Evolutionary conservation across 2,888 invertebrate genomes (phyloP).

Genomic region (Cephus nigrinus): DNA sequence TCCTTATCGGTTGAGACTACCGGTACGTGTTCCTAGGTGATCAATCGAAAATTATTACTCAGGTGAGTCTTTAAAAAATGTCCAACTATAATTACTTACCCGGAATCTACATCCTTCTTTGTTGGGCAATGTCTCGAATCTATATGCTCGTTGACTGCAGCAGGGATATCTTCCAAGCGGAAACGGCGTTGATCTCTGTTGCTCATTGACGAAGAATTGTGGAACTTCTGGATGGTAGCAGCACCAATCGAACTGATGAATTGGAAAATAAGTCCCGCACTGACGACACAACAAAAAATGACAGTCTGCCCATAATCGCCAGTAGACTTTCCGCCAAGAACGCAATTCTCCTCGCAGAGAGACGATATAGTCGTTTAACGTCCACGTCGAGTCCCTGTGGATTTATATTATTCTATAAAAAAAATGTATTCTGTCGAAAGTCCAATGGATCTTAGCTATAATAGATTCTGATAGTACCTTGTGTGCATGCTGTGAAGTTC

Average conservation of each 20-base stretch:
- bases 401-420: slow-evolving; percentile 23
- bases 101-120: slow-evolving; percentile 69
- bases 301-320: slow-evolving; percentile 93
- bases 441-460: neutral
- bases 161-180: slow-evolving; percentile 85
- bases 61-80: neutral
- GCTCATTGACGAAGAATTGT: slow-evolving; percentile 80
- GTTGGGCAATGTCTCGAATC: slow-evolving; percentile 79
- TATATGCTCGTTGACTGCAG: slow-evolving; percentile 87
- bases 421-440: neutral
- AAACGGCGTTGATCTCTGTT: slow-evolving; percentile 73
- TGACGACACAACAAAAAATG: slow-evolving; percentile 86
- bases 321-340: slow-evolving; percentile 92
- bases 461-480: slow-evolving; percentile 65
- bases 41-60: neutral
- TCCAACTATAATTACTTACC: slow-evolving; percentile 32
- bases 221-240: slow-evolving; percentile 82
- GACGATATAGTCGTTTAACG: slow-evolving; percentile 82
- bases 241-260: slow-evolving; percentile 84
- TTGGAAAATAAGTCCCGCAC: slow-evolving; percentile 82
- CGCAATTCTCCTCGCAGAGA: slow-evolving; percentile 82
- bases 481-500: slow-evolving; percentile 78
- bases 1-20: slow-evolving; percentile 75
- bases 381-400: slow-evolving; percentile 80
- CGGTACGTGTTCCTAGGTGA: slow-evolving; percentile 75